phyloP scores from a whole-genome alignment of 2,797 vertebrate species.

The Tiaroga cobitis region DNA sequence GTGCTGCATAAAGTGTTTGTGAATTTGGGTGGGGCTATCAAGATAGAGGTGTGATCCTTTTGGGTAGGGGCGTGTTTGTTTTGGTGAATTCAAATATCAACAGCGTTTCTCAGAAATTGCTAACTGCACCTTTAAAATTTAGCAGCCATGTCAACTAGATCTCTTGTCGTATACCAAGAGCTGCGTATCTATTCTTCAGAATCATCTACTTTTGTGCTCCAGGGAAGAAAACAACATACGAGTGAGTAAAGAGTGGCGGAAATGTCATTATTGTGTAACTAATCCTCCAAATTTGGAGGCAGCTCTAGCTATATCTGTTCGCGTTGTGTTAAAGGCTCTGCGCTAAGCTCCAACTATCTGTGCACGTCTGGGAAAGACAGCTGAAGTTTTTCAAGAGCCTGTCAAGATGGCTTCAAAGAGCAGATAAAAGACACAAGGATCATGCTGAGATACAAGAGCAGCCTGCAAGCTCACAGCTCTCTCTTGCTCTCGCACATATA shows the following conservation, averaged over 20 bases:
- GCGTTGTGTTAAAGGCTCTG: neutral
- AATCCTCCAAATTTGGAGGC: neutral
- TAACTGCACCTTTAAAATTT: neutral
- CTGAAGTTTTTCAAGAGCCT: conserved; percentile 30
- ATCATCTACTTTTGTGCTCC: neutral
- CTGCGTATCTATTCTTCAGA: neutral
- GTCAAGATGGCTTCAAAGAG: conserved; percentile 29
- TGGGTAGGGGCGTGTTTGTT: too few species aligned
- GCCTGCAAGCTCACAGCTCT: conserved; percentile 25
- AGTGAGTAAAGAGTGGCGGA: neutral
- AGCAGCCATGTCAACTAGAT: neutral
- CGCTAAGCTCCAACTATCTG: neutral
- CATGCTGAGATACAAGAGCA: conserved; percentile 39
- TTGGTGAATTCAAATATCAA: too few species aligned
- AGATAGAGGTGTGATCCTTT: too few species aligned
- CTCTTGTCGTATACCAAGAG: neutral
- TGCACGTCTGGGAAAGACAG: conserved; percentile 24
- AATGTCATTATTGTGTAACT: neutral
- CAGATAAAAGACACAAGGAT: conserved; percentile 51
- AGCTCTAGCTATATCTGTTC: neutral
- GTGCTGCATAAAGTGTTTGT: too few species aligned
- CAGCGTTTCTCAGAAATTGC: too few species aligned
- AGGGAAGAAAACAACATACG: neutral
- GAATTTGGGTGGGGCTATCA: too few species aligned
- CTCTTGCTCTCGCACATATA: neutral